These are phyloP conservation scores for Regulus satrapa DNA, from an alignment of 2,113 vertebrate genomes.

Conservation along the genomic window DNA sequence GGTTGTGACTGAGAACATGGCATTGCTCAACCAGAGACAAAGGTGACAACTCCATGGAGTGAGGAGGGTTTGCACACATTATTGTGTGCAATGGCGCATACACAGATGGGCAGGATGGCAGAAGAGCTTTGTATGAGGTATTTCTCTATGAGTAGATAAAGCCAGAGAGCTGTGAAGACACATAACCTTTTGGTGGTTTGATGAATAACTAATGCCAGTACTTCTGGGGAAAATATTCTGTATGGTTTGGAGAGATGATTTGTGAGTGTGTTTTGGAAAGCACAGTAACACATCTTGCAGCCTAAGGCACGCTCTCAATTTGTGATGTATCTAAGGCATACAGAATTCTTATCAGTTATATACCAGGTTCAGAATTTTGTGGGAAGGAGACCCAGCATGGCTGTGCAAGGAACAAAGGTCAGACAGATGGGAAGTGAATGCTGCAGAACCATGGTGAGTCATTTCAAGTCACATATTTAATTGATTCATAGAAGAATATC, in stretches of 20 bases:
- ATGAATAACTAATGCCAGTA: not conserved
- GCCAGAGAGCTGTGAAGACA: not conserved
- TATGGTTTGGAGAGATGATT: not conserved
- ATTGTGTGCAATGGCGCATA: not conserved
- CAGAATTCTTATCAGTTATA: not conserved
- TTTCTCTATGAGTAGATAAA: not conserved
- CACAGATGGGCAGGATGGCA: not conserved
- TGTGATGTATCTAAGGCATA: not conserved
- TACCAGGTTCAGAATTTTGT: not conserved
- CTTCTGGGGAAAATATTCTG: not conserved
- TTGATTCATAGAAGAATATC: constrained; percentile 15
- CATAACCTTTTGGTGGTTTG: not conserved
- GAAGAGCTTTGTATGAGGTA: not conserved
- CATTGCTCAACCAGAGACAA: not conserved
- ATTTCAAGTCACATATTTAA: constrained; percentile 8
- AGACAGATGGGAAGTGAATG: not conserved
- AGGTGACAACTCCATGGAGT: not conserved
- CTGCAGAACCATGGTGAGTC: not conserved
- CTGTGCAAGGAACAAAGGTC: not conserved
- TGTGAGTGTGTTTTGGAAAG: not conserved
- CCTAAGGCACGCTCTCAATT: not conserved
- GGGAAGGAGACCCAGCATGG: not conserved
- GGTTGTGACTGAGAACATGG: not conserved
- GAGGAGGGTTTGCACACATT: rapidly evolving
- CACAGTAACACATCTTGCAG: not conserved